Evolutionary conservation across 2,113 vertebrate genomes (phyloP), one percentile per base, ranked within the genome.

Genomic region (Osmerus mordax): DNA sequence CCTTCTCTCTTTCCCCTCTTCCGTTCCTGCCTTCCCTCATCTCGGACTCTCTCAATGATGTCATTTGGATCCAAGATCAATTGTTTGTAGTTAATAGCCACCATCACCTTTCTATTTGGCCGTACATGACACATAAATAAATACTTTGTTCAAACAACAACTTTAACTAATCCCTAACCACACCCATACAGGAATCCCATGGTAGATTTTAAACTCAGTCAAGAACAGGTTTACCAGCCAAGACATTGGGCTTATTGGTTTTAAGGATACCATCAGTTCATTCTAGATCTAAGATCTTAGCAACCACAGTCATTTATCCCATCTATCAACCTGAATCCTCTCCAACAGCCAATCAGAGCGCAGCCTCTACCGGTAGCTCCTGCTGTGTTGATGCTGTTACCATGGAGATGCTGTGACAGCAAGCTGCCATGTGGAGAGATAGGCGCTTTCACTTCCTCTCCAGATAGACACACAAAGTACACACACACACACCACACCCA

Each of bases 311-410:
- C 16, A n/a, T 56, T 5, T 56, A 0, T 56, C n/a, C 8, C 55
- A 56, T 15, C 13, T 55, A 55, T 47, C 41, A 47, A 47, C 7
- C 41, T 47, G 41, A 23, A 60, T 25, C 3, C 3, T 16, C 18
- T 32, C 4, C n/a, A 8, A 14, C 63, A 52, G 78, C 88, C 83
- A 87, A 87, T 87, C 81, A 67, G 71, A 71, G 14, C 3, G 0
- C 58, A 68, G 69, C 47, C 0, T 28, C 79, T 36, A 41, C 65
- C 65, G 83, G 77, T 4, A 51, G 55, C 7, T 74, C 78, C 72
- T 23, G 73, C 63, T 76, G 32, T 84, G 86, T 89, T 88, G 79
- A 87, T 65, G 55, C 0, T 21, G 88, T 83, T 81, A 69, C 84
- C 68, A 77, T 77, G 66, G 84, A 53, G 62, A 86, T 28, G 21